These are phyloP conservation scores for Lycophotia porphyrea DNA, from an alignment of 2,888 invertebrate genomes.

Conservation along the genomic window DNA sequence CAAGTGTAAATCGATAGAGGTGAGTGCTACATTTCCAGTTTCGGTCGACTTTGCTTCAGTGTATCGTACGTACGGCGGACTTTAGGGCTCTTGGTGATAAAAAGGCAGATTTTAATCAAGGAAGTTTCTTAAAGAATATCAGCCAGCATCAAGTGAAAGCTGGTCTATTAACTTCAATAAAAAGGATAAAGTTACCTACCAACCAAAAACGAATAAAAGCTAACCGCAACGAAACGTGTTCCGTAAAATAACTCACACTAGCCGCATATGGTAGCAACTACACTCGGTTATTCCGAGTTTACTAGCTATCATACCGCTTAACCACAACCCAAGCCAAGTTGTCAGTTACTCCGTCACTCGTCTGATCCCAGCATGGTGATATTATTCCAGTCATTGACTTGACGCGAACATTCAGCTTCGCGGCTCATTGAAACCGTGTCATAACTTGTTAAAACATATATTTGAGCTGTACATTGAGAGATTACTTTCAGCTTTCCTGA, in stretches of 20 bases:
- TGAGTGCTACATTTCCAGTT: background rate
- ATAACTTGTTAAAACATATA: background rate
- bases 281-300: conserved; percentile 29
- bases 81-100: background rate
- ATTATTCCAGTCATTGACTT: conserved; percentile 68
- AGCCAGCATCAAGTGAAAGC: background rate
- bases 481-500: conserved; percentile 5
- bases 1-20: conserved; percentile 8
- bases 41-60: background rate
- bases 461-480: conserved; percentile 2
- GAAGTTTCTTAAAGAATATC: background rate
- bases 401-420: conserved; percentile 67
- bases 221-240: conserved; percentile 10
- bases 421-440: conserved; percentile 39
- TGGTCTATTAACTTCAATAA: no score
- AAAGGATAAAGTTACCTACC: background rate
- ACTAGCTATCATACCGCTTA: conserved; percentile 23
- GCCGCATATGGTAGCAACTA: conserved; percentile 18
- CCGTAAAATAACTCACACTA: background rate
- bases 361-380: conserved; percentile 53
- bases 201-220: background rate
- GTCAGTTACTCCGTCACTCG: conserved; percentile 44
- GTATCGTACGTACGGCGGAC: background rate
- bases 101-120: background rate
- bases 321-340: conserved; percentile 51